Base-by-base conservation (phyloP, 1,140 invertebrate genomes). In the Philotrypesis tridentata region DNA sequence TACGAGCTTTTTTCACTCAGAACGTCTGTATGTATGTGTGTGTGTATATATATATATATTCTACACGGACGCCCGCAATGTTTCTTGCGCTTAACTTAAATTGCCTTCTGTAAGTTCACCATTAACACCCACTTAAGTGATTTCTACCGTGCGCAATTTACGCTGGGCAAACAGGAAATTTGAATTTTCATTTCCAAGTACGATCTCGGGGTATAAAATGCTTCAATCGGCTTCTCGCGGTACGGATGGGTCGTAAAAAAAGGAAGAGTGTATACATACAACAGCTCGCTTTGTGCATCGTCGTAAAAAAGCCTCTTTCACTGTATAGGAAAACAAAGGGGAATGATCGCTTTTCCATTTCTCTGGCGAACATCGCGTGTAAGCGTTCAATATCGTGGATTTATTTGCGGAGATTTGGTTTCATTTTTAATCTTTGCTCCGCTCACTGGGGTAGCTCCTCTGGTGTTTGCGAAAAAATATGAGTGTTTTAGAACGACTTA, bases 281-380 rank as follows among this genome's bases (percentile, higher is more conserved):
- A n/a, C n/a, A n/a, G n/a, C n/a, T n/a, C n/a, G n/a, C n/a, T n/a
- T n/a, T n/a, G n/a, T n/a, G n/a, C 33, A 43, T 14, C 40, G 40
- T 55, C 21, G 17, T 55, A 21, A 65, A 78, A 67, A 40, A 23
- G 1, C 17, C 17, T 48, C 21, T 55, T 7, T 55, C 48, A 5
- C 21, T n/a, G n/a, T n/a, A n/a, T n/a, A 31, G 11, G 29, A 55
- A 4, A 17, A 68, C 0, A 31, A 60, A 6, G 33, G 12, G 33
- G 31, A 71, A 61, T 43, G 2, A 77, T 31, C 76, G 23, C 55
- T 27, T 72, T 79, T 70, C 48, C 68, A 79, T 79, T 78, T 79
- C 14, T 3, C 12, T 23, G 27, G 17, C 9, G 71, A 79, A 79
- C 65, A 60, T 23, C 0, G 6, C 23, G 43, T 25, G 74, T 37